phyloP scores from a whole-genome alignment of 1,140 invertebrate genomes.

The Chrysopa pallens region DNA sequence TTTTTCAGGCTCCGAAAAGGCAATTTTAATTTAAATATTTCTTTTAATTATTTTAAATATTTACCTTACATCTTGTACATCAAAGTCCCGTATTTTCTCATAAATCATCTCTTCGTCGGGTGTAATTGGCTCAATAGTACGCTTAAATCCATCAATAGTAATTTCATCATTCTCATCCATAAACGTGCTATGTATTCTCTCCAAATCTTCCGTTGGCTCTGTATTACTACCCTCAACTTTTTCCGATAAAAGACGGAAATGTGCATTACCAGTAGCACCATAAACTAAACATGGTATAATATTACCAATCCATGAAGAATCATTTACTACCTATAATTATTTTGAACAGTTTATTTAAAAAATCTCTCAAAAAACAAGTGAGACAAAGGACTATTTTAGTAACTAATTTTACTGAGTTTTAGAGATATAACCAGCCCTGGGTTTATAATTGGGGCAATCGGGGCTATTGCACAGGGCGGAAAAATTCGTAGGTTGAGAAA shows the following conservation, averaged over 20 bases:
- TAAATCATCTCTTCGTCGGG: conserved; percentile 20
- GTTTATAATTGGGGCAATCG: too few species aligned
- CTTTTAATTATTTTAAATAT: too few species aligned
- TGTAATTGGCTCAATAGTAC: conserved; percentile 17
- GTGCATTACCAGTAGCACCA: conserved; percentile 16
- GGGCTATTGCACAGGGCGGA: too few species aligned
- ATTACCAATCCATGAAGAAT: conserved; percentile 19
- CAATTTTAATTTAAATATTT: too few species aligned
- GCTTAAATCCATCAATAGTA: conserved; percentile 13
- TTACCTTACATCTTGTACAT: conserved; percentile 15
- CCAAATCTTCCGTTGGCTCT: conserved; percentile 15
- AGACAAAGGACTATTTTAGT: too few species aligned
- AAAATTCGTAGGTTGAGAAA: too few species aligned
- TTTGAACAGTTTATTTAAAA: too few species aligned
- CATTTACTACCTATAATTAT: conserved; percentile 13
- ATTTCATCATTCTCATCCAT: conserved; percentile 12
- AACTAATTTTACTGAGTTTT: too few species aligned
- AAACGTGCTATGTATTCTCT: conserved; percentile 12
- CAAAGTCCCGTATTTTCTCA: conserved; percentile 17
- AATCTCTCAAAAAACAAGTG: too few species aligned
- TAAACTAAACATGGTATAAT: conserved; percentile 19
- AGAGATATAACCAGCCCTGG: too few species aligned
- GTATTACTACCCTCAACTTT: conserved; percentile 11
- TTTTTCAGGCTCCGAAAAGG: too few species aligned
- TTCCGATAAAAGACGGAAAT: conserved; percentile 13